These are phyloP conservation scores for Scaptodrosophila lebanonensis DNA, from an alignment of 1,140 invertebrate genomes.

Conservation along the genomic window DNA sequence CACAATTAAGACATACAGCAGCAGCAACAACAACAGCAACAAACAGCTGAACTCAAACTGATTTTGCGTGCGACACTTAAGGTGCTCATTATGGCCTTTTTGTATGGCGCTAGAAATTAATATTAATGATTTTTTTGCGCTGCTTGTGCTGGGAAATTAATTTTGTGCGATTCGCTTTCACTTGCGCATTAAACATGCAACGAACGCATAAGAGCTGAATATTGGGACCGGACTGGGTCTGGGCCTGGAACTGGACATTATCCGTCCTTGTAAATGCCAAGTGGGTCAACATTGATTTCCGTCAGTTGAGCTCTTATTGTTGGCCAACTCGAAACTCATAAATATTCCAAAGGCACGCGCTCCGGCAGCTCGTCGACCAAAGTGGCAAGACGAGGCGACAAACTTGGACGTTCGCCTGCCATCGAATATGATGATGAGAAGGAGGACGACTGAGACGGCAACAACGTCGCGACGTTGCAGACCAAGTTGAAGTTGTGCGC, in stretches of 20 bases:
- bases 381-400: constrained; percentile 57
- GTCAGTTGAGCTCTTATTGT: constrained; percentile 37
- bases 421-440: too few species aligned
- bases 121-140: constrained; percentile 75
- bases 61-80: too few species aligned
- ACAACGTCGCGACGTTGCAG: too few species aligned
- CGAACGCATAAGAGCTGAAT: constrained; percentile 2
- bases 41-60: too few species aligned
- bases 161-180: constrained; percentile 65
- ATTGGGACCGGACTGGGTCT: not conserved
- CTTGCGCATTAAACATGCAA: constrained; percentile 19
- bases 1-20: too few species aligned
- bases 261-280: constrained; percentile 48
- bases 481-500: constrained; percentile 24
- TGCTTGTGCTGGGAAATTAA: constrained; percentile 67
- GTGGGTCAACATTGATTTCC: constrained; percentile 71
- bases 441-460: too few species aligned
- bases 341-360: constrained; percentile 70
- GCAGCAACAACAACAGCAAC: too few species aligned
- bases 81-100: constrained; percentile 57
- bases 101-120: constrained; percentile 58
- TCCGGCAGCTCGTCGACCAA: constrained; percentile 23
- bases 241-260: too few species aligned
- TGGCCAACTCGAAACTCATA: constrained; percentile 49
- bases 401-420: constrained; percentile 20